These are phyloP conservation scores for Pempheris klunzingeri DNA, from an alignment of 2,797 vertebrate species.

Conservation along the genomic window DNA sequence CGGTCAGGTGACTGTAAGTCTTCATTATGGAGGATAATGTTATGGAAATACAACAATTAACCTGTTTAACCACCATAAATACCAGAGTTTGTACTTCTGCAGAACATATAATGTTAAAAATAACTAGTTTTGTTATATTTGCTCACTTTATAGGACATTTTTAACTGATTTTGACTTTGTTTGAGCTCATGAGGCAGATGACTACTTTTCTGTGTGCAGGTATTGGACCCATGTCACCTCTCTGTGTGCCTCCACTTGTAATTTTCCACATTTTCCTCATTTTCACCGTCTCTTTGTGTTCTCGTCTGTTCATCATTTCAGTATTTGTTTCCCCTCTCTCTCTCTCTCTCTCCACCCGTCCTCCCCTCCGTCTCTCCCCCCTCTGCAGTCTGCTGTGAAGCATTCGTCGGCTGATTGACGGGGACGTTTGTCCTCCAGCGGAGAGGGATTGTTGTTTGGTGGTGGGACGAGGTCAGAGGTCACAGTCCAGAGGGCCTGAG, in stretches of 20 bases:
- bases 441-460: constrained; percentile 72
- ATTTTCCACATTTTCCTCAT: neutral
- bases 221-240: neutral
- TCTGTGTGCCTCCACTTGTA: neutral
- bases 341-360: constrained; percentile 2
- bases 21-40: constrained; percentile 1
- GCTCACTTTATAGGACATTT: neutral
- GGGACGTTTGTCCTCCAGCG: constrained; percentile 70
- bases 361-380: neutral
- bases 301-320: constrained; percentile 34
- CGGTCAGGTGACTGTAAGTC: too few species aligned
- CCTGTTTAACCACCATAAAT: constrained; percentile 14
- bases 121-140: neutral
- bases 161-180: neutral
- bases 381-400: constrained; percentile 26
- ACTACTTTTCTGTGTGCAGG: neutral
- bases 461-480: constrained; percentile 77
- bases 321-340: constrained; percentile 15
- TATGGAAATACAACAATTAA: neutral
- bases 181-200: neutral
- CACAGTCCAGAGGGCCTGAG: constrained; percentile 53
- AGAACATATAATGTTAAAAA: neutral
- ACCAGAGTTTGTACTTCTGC: neutral
- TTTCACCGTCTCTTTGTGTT: neutral
- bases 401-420: constrained; percentile 69